These are phyloP conservation scores for Agrochola circellaris DNA, from an alignment of 2,888 invertebrate genomes.

Conservation along the genomic window DNA sequence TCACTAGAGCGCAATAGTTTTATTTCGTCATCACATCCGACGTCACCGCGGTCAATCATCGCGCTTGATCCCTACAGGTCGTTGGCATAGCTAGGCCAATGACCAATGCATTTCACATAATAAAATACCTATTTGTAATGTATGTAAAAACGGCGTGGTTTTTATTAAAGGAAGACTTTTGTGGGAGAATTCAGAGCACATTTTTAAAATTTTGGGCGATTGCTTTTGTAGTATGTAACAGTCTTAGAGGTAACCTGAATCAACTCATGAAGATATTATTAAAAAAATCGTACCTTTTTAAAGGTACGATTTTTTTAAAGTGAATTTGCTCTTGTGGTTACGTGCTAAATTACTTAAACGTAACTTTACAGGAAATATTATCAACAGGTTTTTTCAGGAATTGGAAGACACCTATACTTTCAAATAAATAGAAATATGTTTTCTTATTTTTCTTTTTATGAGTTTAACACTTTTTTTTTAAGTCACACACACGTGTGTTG, in stretches of 20 bases:
- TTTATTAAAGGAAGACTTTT: conserved; percentile 32
- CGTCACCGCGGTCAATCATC: conserved; percentile 69
- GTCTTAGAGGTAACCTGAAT: background rate
- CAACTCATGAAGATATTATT: background rate
- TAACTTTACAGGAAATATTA: background rate
- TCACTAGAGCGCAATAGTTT: conserved; percentile 51
- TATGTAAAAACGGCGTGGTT: conserved; percentile 42
- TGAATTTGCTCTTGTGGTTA: background rate
- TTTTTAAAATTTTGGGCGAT: background rate
- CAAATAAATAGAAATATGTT: background rate
- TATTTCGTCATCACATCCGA: conserved; percentile 56
- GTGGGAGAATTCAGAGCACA: conserved; percentile 12
- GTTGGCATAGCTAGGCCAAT: conserved; percentile 73
- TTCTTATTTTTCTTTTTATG: background rate
- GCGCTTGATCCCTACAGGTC: conserved; percentile 76
- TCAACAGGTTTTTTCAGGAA: background rate
- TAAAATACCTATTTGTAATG: conserved; percentile 47
- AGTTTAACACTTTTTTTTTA: background rate
- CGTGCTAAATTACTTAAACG: background rate
- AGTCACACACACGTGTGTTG: no score
- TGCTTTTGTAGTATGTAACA: background rate
- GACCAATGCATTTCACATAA: conserved; percentile 65
- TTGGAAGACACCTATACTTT: background rate
- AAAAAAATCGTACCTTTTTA: no score
- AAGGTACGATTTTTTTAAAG: background rate